Evolutionary conservation across 2,888 invertebrate genomes (phyloP).

Genomic region (Thyatira batis): DNA sequence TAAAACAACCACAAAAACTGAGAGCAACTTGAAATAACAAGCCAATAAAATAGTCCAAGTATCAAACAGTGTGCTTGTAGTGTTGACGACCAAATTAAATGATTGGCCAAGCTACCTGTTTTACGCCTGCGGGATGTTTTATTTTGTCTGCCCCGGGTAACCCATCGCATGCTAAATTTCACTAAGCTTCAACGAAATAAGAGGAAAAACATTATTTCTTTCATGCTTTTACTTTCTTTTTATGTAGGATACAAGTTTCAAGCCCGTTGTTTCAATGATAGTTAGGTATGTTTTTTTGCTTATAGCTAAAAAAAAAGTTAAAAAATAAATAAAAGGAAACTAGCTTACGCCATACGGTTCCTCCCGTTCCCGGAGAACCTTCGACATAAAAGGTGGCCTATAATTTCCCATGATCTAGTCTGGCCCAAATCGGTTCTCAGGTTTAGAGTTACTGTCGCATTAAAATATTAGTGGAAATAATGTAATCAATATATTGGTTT

Average conservation of each 20-base stretch:
- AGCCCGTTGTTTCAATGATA: neutral
- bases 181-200: slow-evolving; percentile 32
- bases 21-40: neutral
- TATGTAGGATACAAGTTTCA: neutral
- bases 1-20: neutral
- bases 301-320: no score
- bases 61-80: slow-evolving; percentile 42
- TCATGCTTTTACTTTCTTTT: slow-evolving; percentile 1
- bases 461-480: no score
- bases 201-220: slow-evolving; percentile 10
- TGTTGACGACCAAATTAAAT: slow-evolving; percentile 57
- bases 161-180: slow-evolving; percentile 52
- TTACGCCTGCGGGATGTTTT: slow-evolving; percentile 74
- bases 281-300: neutral
- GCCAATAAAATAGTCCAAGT: slow-evolving; percentile 40
- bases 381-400: no score
- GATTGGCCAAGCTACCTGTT: slow-evolving; percentile 73
- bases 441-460: no score
- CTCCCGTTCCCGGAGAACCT: no score
- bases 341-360: no score
- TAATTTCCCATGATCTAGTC: no score
- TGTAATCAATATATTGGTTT: no score
- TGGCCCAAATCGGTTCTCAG: no score
- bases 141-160: slow-evolving; percentile 51
- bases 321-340: no score